Evolutionary conservation across 2,888 invertebrate species (phyloP).

Genomic region (Agrotis segetum): DNA sequence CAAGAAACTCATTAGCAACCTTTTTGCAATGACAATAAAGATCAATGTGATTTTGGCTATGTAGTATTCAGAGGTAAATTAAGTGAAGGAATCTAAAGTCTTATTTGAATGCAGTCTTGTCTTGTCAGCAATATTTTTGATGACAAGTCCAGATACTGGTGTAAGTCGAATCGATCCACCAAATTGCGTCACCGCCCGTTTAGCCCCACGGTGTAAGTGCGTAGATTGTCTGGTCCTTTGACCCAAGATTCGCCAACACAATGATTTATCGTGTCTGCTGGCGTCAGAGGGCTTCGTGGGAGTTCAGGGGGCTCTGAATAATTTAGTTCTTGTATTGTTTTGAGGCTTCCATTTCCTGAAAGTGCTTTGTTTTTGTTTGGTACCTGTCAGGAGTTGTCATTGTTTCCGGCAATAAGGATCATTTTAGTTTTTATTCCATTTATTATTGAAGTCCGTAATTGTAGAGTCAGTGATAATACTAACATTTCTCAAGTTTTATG

Average conservation of each 20-base stretch:
- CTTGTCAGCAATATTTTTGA: constrained; percentile 17
- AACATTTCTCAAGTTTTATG: background rate
- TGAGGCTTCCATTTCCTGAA: constrained; percentile 6
- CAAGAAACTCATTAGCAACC: background rate
- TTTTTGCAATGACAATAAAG: background rate
- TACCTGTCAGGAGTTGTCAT: background rate
- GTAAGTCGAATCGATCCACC: constrained; percentile 76
- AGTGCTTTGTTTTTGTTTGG: constrained; percentile 13
- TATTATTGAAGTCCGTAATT: too few species aligned
- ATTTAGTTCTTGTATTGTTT: constrained; percentile 3
- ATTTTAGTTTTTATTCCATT: background rate
- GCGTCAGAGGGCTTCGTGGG: constrained; percentile 47
- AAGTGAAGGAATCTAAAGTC: background rate
- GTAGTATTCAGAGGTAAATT: background rate
- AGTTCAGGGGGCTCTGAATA: constrained; percentile 27
- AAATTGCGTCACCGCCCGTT: constrained; percentile 79
- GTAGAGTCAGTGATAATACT: background rate
- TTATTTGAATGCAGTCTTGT: constrained; percentile 18
- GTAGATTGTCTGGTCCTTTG: constrained; percentile 80
- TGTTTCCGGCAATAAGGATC: background rate
- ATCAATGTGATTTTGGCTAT: background rate
- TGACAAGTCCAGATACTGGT: constrained; percentile 49
- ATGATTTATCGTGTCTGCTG: constrained; percentile 66
- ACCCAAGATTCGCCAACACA: constrained; percentile 69
- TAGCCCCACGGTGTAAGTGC: constrained; percentile 68